phyloP scores from a whole-genome alignment of 2,797 vertebrate species.

The Brachyrhaphis roseni region DNA sequence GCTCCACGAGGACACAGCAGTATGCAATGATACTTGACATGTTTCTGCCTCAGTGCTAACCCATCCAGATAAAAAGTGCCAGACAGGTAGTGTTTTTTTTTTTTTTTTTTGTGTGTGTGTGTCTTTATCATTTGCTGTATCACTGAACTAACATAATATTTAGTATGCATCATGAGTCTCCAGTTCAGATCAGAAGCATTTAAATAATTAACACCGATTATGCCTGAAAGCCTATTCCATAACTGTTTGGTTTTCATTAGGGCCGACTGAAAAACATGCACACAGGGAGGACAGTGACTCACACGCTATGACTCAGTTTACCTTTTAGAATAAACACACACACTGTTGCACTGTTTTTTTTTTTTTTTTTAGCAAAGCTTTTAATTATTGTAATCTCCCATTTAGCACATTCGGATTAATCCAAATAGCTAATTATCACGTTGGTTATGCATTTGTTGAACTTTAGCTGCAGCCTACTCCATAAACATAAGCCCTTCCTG shows the following conservation, averaged over 20 bases:
- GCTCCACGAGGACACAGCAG: conserved; percentile 54
- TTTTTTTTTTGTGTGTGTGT: background rate
- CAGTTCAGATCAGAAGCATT: conserved; percentile 38
- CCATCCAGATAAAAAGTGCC: conserved; percentile 41
- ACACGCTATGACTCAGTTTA: conserved; percentile 52
- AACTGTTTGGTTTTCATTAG: conserved; percentile 56
- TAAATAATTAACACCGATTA: conserved; percentile 47
- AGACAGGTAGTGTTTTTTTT: conserved; percentile 25
- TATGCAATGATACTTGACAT: conserved; percentile 65
- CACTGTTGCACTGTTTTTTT: conserved; percentile 6
- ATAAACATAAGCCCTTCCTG: background rate
- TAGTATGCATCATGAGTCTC: conserved; percentile 27
- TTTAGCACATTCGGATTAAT: background rate
- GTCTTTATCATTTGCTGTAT: conserved; percentile 21
- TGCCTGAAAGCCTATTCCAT: conserved; percentile 11
- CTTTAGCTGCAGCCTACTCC: background rate
- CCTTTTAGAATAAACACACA: conserved; percentile 38
- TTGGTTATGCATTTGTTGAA: conserved; percentile 40
- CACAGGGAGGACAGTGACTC: conserved; percentile 45
- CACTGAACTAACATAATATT: conserved; percentile 4
- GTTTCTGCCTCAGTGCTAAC: conserved; percentile 60
- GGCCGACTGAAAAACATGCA: conserved; percentile 43
- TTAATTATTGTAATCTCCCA: conserved; percentile 25
- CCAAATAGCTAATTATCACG: conserved; percentile 18
- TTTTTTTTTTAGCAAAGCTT: conserved; percentile 26